These are phyloP conservation scores for Callimorpha dominula DNA, from an alignment of 2,888 invertebrate species.

Conservation along the genomic window DNA sequence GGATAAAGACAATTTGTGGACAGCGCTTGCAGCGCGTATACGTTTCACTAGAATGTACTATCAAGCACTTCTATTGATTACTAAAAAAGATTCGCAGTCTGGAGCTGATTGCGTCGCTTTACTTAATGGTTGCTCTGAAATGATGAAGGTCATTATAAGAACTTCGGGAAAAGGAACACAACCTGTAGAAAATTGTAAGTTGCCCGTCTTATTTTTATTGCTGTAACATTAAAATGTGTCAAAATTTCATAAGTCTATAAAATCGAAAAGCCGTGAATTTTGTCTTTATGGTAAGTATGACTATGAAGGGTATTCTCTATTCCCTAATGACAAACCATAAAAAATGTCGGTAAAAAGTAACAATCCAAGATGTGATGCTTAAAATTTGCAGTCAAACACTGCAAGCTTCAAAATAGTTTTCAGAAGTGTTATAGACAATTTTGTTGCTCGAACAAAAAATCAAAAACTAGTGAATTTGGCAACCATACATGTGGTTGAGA, in stretches of 20 bases:
- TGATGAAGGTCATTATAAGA: conserved; percentile 92
- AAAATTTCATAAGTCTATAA: not conserved
- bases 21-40: conserved; percentile 92
- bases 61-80: conserved; percentile 91
- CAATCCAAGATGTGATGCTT: too few relatives aligned
- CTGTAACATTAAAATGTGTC: not conserved
- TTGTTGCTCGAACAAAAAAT: too few relatives aligned
- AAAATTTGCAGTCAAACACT: too few relatives aligned
- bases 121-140: conserved; percentile 92
- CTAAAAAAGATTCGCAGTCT: conserved; percentile 88
- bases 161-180: conserved; percentile 90
- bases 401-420: too few relatives aligned
- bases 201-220: not conserved
- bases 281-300: too few relatives aligned
- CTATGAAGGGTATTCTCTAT: too few relatives aligned
- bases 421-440: too few relatives aligned
- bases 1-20: conserved; percentile 80
- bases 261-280: not conserved
- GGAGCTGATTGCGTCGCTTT: conserved; percentile 93
- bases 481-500: too few relatives aligned
- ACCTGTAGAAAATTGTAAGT: conserved; percentile 88
- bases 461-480: too few relatives aligned
- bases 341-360: too few relatives aligned
- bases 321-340: too few relatives aligned
- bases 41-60: conserved; percentile 95